These are phyloP conservation scores for Glyphotaelius pellucidus DNA, from an alignment of 2,888 invertebrate species.

Conservation along the genomic window DNA sequence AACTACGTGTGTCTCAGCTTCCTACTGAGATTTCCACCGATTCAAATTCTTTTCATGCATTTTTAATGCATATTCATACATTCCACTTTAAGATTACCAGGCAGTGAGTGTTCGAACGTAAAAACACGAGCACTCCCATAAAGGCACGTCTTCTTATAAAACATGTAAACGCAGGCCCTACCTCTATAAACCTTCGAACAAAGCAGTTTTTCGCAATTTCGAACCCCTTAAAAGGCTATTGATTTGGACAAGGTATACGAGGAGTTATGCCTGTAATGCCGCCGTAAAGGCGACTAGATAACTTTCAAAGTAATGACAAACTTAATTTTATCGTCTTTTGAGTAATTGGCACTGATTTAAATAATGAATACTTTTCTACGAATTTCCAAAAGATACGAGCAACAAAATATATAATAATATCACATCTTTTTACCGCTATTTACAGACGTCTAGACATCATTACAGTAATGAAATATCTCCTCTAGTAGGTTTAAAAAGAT, in stretches of 20 bases:
- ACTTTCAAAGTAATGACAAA: neutral
- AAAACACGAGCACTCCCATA: constrained; percentile 41
- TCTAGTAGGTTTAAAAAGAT: too few relatives aligned
- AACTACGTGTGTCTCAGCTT: constrained; percentile 42
- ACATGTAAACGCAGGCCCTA: constrained; percentile 16
- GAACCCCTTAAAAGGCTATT: neutral
- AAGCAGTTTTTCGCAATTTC: neutral
- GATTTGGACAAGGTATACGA: neutral
- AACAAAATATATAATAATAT: neutral
- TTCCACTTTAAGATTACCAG: constrained; percentile 59
- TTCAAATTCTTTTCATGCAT: constrained; percentile 64
- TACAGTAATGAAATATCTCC: neutral
- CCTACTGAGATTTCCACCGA: constrained; percentile 53
- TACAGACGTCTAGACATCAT: neutral
- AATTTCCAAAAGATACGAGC: neutral
- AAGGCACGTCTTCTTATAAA: constrained; percentile 37
- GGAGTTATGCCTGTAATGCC: neutral
- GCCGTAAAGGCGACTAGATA: neutral
- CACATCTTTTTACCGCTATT: neutral
- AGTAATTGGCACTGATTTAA: neutral
- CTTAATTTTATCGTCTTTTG: neutral
- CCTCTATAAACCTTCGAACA: constrained; percentile 2
- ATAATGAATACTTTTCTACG: neutral
- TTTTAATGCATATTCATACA: constrained; percentile 66
- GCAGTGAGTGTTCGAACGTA: constrained; percentile 28